Percentiles rank a stretch among this genome's conserved stretches.
Evolutionary conservation across 35 echinoderm and acorn worm species (phyloP).

Genomic region (Apostichopus parvimensis): DNA sequence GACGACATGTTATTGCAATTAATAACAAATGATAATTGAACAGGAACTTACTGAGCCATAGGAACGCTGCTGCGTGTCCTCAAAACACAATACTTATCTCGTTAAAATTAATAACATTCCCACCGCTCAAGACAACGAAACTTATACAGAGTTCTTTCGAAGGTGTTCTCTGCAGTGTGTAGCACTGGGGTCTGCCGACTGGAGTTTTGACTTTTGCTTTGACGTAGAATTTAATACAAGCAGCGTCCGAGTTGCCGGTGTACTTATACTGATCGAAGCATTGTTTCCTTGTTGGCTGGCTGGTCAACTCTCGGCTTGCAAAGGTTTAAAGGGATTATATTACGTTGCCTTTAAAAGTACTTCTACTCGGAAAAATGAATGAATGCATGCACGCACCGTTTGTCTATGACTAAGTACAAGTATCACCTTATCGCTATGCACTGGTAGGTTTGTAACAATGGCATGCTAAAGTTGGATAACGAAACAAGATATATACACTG

Average conservation of each 20-base stretch:
- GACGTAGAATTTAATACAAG: not conserved
- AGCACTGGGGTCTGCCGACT: no score
- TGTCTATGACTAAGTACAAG: no score
- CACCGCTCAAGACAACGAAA: not conserved
- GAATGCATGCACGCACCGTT: no score
- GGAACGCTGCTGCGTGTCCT: not conserved
- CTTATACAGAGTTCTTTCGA: not conserved
- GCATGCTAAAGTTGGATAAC: no score
- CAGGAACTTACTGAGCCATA: not conserved
- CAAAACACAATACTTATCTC: not conserved
- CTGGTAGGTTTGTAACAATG: not conserved
- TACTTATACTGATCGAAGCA: not conserved
- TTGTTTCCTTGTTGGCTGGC: not conserved
- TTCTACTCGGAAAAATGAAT: no score
- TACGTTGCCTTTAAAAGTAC: no score
- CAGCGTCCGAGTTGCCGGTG: not conserved
- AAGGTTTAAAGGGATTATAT: not conserved
- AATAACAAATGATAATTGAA: not conserved
- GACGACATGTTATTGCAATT: not conserved
- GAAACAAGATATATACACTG: no score
- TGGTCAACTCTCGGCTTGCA: not conserved
- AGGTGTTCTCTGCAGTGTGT: not conserved
- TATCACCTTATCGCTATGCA: not conserved
- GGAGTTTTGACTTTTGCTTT: not conserved
- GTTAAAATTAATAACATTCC: not conserved